Conservation (phyloP, 2,797 vertebrate genomes). For the Coracias cyanogaster region DNA sequence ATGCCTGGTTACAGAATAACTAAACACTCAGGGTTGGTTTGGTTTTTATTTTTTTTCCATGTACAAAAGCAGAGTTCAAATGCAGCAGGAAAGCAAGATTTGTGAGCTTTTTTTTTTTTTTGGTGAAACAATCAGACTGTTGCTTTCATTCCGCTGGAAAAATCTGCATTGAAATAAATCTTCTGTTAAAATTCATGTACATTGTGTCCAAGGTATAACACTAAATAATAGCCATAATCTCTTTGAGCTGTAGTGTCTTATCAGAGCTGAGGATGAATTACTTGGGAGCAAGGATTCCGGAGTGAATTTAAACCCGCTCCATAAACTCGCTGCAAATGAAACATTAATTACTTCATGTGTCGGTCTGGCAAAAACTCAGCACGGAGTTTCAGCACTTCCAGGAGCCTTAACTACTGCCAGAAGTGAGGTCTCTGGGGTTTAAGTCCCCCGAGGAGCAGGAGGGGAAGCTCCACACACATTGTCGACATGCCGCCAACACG, state of each 20-base stretch:
- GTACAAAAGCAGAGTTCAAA: conserved; percentile 66
- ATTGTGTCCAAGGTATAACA: not conserved
- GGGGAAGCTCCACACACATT: not conserved
- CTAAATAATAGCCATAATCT: not conserved
- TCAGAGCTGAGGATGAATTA: not conserved
- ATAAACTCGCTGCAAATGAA: conserved; percentile 1
- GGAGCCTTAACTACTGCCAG: not conserved
- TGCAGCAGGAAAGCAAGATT: conserved; percentile 15
- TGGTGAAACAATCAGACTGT: not conserved
- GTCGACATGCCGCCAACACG: accelerated
- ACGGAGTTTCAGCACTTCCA: not conserved
- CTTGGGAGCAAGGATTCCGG: not conserved
- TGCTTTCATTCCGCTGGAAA: not conserved
- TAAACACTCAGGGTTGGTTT: not conserved
- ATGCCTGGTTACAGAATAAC: conserved; percentile 82
- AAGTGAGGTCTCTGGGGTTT: not conserved
- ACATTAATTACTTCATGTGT: not conserved
- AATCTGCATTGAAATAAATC: not conserved
- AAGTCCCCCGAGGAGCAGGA: not conserved
- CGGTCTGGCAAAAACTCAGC: not conserved
- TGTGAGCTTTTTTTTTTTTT: not conserved
- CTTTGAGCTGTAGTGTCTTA: not conserved
- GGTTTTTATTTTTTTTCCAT: not conserved
- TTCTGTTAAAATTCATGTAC: not conserved
- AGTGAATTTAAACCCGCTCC: not conserved